Evolutionary conservation across 2,113 vertebrate genomes (phyloP), one percentile per base, ranked within the genome.

Genomic region (Erpornis zantholeuca): DNA sequence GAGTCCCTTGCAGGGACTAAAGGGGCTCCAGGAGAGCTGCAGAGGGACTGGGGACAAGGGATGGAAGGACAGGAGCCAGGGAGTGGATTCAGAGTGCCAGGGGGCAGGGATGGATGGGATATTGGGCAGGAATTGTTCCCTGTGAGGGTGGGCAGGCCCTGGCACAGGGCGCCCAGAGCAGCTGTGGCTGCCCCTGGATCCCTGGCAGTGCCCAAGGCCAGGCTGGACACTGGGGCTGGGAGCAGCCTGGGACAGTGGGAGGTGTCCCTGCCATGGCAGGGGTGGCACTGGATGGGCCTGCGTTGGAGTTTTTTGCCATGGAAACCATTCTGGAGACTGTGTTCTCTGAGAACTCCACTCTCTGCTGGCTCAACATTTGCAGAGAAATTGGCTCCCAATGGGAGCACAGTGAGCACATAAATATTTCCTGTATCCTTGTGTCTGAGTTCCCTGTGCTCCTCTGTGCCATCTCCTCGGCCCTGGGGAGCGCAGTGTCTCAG

Each of bases 91-190:
- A 38, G 10, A 25, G 4, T 71, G 57, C 7, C 38, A 45, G 27
- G 36, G 38, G 6, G 28, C 31, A 33, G 33, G 11, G 27, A 0
- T 18, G 2, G n/a, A 7, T 52, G 63, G 18, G 23, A 53, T 4
- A 11, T 6, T 52, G 38, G 54, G 33, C 2, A 52, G 64, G 9
- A 69, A 45, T 53, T 27, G 1, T 2, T 78, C 3, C 2, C 45
- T 61, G 12, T 1, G 4, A 33, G 69, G 15, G n/a, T 45, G 40
- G 14, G 1, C 4, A 53, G 33, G 18, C 5, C 9, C 63, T 78
- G 38, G 54, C 6, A 27, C 11, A 13, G 45, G 20, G 3, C 52
- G 24, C 33, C 22, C 38, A n/a, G 56, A 61, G 47, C 4, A 70
- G 42, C 42, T 71, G 66, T 35, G 85, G 47, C 57, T 42, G 42